A percentile compares a stretch with the other conserved stretches of the same genome.
Evolutionary conservation across 2,113 vertebrate species (phyloP).

Genomic region (Corvus moneduloides): DNA sequence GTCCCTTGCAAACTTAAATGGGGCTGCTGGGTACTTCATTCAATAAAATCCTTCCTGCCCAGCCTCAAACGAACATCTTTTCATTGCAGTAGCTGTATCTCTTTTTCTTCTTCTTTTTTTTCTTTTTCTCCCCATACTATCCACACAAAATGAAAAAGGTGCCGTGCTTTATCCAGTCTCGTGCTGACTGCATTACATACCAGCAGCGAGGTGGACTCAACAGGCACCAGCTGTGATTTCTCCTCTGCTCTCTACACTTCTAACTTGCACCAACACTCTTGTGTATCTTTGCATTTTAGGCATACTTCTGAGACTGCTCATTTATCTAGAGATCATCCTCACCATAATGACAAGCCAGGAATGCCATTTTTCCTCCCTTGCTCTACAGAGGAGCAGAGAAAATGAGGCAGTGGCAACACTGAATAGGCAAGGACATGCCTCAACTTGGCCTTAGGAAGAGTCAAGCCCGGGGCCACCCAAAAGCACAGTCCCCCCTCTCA

Average conservation of each 20-base stretch:
- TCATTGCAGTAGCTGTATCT: background rate
- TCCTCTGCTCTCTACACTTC: background rate
- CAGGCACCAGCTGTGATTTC: background rate
- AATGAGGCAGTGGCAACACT: background rate
- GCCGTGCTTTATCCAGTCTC: background rate
- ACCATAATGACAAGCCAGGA: background rate
- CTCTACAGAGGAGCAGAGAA: background rate
- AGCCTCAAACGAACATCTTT: background rate
- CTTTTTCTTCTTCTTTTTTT: background rate
- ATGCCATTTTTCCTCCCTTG: background rate
- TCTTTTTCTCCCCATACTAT: background rate
- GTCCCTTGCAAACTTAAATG: background rate
- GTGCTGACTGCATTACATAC: background rate
- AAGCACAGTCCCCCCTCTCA: background rate
- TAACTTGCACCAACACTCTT: background rate
- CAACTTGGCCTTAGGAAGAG: background rate
- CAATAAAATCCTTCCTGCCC: background rate
- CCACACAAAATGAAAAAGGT: background rate
- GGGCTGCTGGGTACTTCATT: background rate
- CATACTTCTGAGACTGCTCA: background rate
- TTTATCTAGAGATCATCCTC: background rate
- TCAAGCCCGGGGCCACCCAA: background rate
- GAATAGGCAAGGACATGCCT: background rate
- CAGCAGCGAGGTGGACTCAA: fast-evolving
- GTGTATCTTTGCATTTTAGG: background rate